Conservation (phyloP, 2,888 invertebrate genomes). For the Amphipyra berbera region DNA sequence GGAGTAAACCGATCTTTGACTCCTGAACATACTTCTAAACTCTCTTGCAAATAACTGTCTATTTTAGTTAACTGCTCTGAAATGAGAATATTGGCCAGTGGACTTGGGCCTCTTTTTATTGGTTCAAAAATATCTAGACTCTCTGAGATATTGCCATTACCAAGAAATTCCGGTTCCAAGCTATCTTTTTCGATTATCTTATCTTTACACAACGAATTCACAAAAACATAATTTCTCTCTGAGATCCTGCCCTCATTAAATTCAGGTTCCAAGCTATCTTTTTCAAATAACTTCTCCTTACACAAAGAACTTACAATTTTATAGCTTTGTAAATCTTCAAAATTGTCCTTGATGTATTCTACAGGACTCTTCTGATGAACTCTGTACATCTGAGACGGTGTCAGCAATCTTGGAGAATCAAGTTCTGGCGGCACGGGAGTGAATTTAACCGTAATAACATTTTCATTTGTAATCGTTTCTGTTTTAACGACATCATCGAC, state of each 20-base stretch:
- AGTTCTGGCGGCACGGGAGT: conserved; percentile 82
- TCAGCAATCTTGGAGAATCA: conserved; percentile 71
- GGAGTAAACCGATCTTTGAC: conserved; percentile 54
- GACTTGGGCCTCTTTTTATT: conserved; percentile 71
- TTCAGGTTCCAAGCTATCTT: conserved; percentile 45
- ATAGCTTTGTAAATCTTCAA: conserved; percentile 84
- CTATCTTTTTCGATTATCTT: conserved; percentile 67
- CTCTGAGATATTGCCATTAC: conserved; percentile 35
- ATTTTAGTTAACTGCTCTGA: conserved; percentile 84
- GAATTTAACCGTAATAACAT: conserved; percentile 84
- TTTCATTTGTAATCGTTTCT: conserved; percentile 85
- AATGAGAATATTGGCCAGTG: conserved; percentile 77
- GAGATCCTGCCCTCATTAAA: conserved; percentile 29
- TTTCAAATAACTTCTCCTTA: conserved; percentile 76
- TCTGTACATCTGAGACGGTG: conserved; percentile 67
- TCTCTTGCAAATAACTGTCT: conserved; percentile 83
- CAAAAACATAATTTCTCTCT: conserved; percentile 55
- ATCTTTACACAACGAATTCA: conserved; percentile 79
- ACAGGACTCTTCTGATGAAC: conserved; percentile 66
- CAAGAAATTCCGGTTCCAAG: conserved; percentile 24
- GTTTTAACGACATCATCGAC: conserved; percentile 83
- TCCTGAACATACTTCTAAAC: conserved; percentile 78
- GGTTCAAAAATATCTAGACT: conserved; percentile 59
- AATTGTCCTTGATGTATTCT: conserved; percentile 77
- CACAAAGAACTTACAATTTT: conserved; percentile 85